Evolutionary conservation across 1,140 invertebrate species (phyloP).

Genomic region (Rhopalosiphum maidis): DNA sequence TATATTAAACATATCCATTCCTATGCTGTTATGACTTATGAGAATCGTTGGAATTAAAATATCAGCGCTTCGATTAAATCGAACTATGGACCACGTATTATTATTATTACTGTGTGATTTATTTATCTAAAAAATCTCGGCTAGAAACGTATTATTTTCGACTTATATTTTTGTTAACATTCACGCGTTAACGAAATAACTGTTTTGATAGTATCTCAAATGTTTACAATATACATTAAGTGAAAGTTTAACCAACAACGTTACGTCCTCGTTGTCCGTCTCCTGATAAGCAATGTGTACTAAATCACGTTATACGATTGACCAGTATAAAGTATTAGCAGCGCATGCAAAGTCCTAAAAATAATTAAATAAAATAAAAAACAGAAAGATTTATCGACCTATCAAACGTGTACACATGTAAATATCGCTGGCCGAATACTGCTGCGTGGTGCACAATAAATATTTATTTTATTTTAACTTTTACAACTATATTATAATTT

Average conservation of each 20-base stretch:
- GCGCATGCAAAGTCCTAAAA: not conserved
- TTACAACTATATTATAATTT: not conserved
- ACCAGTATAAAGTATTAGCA: not conserved
- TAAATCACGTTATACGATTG: conserved; percentile 15
- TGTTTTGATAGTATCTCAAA: conserved; percentile 24
- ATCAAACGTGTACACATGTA: not conserved
- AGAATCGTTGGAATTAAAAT: not conserved
- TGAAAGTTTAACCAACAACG: conserved; percentile 26
- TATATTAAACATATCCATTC: not conserved
- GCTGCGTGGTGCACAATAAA: not conserved
- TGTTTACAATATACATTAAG: not conserved
- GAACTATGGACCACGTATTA: not conserved
- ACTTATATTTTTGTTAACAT: conserved; percentile 6
- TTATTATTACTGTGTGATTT: not conserved
- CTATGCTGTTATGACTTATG: not conserved
- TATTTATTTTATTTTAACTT: conserved; percentile 18
- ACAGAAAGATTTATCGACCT: conserved; percentile 28
- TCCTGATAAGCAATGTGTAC: conserved; percentile 5
- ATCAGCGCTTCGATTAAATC: not conserved
- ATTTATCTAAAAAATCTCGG: conserved; percentile 20
- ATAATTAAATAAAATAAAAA: not conserved
- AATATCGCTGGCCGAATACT: not conserved
- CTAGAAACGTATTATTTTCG: conserved; percentile 32
- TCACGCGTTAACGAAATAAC: conserved; percentile 28
- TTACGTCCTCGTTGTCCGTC: not conserved